These are phyloP conservation scores for human (Homo sapiens) DNA, from an alignment of 2,113 vertebrate species.

Conservation along the genomic window DNA sequence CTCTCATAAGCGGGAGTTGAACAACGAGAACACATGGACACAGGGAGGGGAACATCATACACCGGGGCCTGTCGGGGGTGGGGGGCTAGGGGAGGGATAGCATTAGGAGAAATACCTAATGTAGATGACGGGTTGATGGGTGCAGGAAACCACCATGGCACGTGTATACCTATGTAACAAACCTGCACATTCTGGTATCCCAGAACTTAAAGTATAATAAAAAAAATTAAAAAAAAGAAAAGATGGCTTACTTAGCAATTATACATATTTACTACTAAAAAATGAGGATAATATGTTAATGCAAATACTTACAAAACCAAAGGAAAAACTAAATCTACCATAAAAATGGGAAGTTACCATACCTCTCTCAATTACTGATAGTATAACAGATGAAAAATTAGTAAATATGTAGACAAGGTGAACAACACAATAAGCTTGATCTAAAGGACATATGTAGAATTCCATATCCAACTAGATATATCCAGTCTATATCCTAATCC, in stretches of 20 bases:
- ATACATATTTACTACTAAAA: background rate
- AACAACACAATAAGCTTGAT: constrained; percentile 34
- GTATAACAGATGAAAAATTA: constrained; percentile 1
- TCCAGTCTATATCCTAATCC: background rate
- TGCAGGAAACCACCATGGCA: too few species aligned
- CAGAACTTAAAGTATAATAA: too few species aligned
- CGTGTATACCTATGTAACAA: too few species aligned
- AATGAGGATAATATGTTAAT: constrained; percentile 27
- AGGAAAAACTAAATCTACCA: background rate
- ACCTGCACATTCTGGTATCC: too few species aligned
- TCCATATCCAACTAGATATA: constrained; percentile 13
- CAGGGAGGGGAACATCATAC: too few species aligned
- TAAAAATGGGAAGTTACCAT: background rate
- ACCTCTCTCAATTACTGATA: constrained; percentile 3
- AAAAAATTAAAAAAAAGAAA: too few species aligned
- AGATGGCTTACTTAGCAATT: constrained; percentile 6
- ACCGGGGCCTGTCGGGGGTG: too few species aligned
- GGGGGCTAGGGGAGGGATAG: too few species aligned
- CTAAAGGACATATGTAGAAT: background rate
- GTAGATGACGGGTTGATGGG: too few species aligned
- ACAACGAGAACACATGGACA: too few species aligned
- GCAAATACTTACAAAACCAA: constrained; percentile 42
- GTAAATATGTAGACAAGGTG: background rate
- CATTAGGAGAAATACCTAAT: too few species aligned
- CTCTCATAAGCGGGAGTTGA: too few species aligned